phyloP scores from a whole-genome alignment of 2,113 vertebrate species.

The Leptodactylus fuscus region DNA sequence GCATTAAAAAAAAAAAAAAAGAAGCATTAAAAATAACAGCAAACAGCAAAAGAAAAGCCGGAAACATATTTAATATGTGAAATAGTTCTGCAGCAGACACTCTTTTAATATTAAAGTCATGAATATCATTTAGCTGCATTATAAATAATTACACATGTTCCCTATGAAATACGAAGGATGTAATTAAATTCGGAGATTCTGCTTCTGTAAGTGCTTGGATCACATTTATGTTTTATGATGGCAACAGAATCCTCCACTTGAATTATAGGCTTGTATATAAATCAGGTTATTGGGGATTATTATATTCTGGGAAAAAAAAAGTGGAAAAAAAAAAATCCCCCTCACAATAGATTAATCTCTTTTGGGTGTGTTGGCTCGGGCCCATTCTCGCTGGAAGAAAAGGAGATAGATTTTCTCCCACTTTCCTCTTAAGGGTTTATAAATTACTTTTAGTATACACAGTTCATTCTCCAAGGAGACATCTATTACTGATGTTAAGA shows the following conservation, averaged over 20 bases:
- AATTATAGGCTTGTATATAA: constrained; percentile 58
- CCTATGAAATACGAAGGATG: constrained; percentile 55
- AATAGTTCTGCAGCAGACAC: constrained; percentile 61
- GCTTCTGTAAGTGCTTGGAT: constrained; percentile 51
- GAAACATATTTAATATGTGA: constrained; percentile 59
- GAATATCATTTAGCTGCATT: constrained; percentile 64
- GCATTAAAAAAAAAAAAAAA: not conserved
- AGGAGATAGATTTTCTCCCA: constrained; percentile 33
- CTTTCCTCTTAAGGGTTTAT: constrained; percentile 43
- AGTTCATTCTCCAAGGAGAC: constrained; percentile 30
- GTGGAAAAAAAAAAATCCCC: not conserved
- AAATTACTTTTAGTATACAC: constrained; percentile 46
- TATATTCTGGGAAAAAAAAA: constrained; percentile 31
- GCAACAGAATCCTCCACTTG: constrained; percentile 48
- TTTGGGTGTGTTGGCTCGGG: constrained; percentile 54
- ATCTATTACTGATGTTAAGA: constrained; percentile 43
- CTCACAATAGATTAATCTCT: constrained; percentile 39
- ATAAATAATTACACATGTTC: constrained; percentile 66
- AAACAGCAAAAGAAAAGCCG: not conserved
- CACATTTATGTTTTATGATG: constrained; percentile 58
- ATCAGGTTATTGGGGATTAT: constrained; percentile 64
- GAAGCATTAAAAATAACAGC: not conserved
- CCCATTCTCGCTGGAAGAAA: constrained; percentile 24
- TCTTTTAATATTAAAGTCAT: constrained; percentile 49
- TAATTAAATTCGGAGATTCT: constrained; percentile 66